Evolutionary conservation across 2,888 invertebrate genomes (phyloP), one percentile per base, ranked within the genome.

Genomic region (Tenthredo livida): DNA sequence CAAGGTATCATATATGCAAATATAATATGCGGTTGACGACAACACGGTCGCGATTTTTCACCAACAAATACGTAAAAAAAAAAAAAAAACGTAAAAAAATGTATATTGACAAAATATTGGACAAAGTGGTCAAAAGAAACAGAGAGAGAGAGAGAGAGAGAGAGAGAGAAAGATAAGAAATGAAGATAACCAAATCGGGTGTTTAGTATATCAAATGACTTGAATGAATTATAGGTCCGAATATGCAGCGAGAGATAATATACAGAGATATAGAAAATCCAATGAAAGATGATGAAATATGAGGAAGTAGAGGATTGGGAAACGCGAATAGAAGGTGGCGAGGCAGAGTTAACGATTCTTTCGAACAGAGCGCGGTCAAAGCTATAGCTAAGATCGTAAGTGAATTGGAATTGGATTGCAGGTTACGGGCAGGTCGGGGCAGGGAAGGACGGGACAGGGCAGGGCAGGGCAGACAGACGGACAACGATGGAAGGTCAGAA

Each of bases 401-500:
- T 77, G 54, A 77, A 21, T 33, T 67, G 67, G 67, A 25, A 40
- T 29, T 29, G 47, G 54, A 54, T 29, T 29, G 4, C n/a, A 17
- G 40, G 40, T 67, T 67, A 67, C 67, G 17, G 33, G 7, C 12
- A 67, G 21, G 61, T 9, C 21, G 25, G 58, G 58, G 2, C 25
- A 61, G 61, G 82, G 7, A 47, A 83, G 50, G 37, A 7, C 37
- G 7, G 1, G 37, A 0, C 25, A 67, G 25, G 61, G 25, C 25
- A 61, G 25, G 61, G 9, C 25, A 61, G 61, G 82, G 25, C 67
- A 83, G 50, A 83, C 47, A 70, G 47, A 83, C 83, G 67, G 50
- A 83, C 80, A 89, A 90, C 90, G 54, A 54, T 54, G 89, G 89
- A 91, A 92, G 92, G 92, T 93, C 93, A 93, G 90, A 92, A 92